A percentile compares a stretch with the other conserved stretches of the same genome.
These are phyloP conservation scores for Brachionus calyciflorus DNA, from an alignment of 1,140 invertebrate species.

Conservation along the genomic window DNA sequence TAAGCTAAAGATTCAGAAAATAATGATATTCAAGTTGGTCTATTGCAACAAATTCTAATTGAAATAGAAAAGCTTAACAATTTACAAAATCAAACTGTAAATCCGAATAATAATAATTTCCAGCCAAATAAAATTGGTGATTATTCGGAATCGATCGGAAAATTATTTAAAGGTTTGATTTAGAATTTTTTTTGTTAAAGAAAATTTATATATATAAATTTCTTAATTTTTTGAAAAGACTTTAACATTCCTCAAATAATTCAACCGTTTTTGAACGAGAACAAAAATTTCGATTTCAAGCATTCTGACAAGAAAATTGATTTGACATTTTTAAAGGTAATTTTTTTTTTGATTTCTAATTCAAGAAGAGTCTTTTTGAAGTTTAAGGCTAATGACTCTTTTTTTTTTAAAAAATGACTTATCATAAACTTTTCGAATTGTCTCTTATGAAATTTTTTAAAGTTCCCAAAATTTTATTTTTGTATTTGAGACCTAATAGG, in stretches of 20 bases:
- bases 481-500: no score
- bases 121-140: neutral
- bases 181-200: neutral
- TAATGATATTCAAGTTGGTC: constrained; percentile 25
- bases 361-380: no score
- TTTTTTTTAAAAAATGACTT: neutral
- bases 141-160: constrained; percentile 23
- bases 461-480: no score
- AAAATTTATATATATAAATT: neutral
- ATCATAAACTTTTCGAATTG: no score
- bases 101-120: neutral
- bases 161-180: constrained; percentile 46
- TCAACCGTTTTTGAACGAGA: neutral
- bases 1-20: constrained; percentile 30
- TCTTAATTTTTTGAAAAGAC: neutral
- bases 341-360: neutral
- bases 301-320: neutral
- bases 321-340: constrained; percentile 12
- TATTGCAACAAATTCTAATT: constrained; percentile 37
- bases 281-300: constrained; percentile 24
- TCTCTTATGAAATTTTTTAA: no score
- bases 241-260: neutral
- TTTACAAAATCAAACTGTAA: neutral
- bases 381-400: no score
- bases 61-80: constrained; percentile 15